Conservation (phyloP, 1,140 invertebrate genomes). For the Pseudomyrmex gracilis region DNA sequence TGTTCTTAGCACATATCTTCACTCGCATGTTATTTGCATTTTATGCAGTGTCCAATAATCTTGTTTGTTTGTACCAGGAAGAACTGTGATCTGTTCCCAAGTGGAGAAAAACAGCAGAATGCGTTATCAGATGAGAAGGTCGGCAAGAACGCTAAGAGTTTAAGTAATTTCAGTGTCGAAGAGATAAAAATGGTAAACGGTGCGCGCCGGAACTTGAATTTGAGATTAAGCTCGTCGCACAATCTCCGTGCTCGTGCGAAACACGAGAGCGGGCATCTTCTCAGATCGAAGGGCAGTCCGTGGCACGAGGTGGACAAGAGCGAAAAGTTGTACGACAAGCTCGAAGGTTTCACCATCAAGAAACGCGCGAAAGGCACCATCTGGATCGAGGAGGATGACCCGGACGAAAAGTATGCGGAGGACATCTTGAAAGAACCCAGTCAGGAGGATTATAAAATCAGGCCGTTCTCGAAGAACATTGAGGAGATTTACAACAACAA, state of each 20-base stretch:
- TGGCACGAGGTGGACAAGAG: constrained; percentile 79
- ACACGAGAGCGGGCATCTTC: constrained; percentile 83
- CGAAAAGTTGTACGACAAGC: constrained; percentile 82
- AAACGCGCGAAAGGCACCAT: constrained; percentile 84
- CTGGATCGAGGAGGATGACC: constrained; percentile 83
- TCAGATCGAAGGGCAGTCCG: constrained; percentile 83
- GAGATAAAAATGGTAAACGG: constrained; percentile 84
- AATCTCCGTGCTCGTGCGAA: constrained; percentile 83
- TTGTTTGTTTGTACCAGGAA: constrained; percentile 75
- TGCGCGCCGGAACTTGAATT: constrained; percentile 80
- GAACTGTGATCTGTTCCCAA: constrained; percentile 80
- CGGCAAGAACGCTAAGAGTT: constrained; percentile 76
- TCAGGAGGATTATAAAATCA: constrained; percentile 66
- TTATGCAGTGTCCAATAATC: not conserved
- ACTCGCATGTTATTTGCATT: not conserved
- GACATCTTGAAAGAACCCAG: constrained; percentile 64
- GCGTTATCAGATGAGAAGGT: constrained; percentile 77
- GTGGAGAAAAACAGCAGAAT: constrained; percentile 78
- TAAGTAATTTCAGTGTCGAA: constrained; percentile 76
- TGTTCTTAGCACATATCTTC: not conserved
- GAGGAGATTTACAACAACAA: constrained; percentile 37
- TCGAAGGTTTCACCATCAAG: constrained; percentile 83
- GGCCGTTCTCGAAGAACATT: constrained; percentile 46
- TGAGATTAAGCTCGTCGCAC: constrained; percentile 81
- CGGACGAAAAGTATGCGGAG: constrained; percentile 73